Evolutionary conservation across 2,113 vertebrate genomes (phyloP).

Genomic region (Orientallactaga bullata): DNA sequence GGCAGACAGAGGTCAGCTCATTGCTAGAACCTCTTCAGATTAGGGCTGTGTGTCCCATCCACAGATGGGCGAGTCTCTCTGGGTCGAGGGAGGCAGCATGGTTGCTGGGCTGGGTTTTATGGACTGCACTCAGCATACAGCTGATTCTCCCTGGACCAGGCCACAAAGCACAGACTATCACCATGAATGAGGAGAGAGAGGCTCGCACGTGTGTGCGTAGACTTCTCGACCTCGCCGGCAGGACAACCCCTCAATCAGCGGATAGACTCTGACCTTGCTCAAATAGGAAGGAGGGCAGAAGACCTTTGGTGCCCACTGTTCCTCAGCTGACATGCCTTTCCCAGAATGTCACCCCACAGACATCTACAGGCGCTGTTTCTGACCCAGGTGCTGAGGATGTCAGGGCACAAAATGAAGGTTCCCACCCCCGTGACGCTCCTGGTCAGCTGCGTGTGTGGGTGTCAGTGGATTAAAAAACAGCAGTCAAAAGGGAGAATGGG

Average conservation of each 20-base stretch:
- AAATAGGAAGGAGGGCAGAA: not conserved
- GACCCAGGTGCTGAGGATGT: not conserved
- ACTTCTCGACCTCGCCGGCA: too few species aligned
- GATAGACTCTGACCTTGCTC: not conserved
- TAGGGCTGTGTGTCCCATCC: not conserved
- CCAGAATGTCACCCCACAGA: not conserved
- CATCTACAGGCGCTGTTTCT: not conserved
- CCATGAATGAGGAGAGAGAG: not conserved
- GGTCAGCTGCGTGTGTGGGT: not conserved
- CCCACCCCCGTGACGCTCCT: too few species aligned
- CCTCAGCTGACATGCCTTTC: not conserved
- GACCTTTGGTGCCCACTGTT: too few species aligned
- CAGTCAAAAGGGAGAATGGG: accelerated
- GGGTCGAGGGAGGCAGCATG: accelerated
- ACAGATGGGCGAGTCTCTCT: not conserved
- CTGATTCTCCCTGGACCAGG: not conserved
- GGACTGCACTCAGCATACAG: not conserved
- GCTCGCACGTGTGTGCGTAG: not conserved
- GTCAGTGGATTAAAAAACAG: not conserved
- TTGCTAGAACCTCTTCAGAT: not conserved
- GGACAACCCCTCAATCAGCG: not conserved
- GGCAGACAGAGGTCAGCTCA: not conserved
- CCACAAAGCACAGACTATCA: not conserved
- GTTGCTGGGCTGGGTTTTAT: not conserved
- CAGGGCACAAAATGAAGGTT: not conserved